Percentiles rank a stretch among this genome's conserved stretches.
phyloP scores from a whole-genome alignment of 2,888 invertebrate genomes.

The Reticulitermes lucifugus region DNA sequence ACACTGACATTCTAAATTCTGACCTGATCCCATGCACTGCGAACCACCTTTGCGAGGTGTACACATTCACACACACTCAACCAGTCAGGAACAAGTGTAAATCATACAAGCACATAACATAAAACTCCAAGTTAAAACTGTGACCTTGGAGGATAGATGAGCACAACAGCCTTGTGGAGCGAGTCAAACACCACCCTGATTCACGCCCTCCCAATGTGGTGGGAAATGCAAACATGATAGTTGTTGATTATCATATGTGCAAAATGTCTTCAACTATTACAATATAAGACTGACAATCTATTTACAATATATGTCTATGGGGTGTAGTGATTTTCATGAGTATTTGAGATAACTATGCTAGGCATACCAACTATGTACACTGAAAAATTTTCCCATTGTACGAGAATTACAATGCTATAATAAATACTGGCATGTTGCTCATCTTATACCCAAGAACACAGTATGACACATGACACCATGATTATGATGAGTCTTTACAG shows the following conservation, averaged over 20 bases:
- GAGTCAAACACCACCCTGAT: background rate
- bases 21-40: background rate
- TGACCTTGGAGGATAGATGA: constrained; percentile 49
- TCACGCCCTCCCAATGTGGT: background rate
- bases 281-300: constrained; percentile 53
- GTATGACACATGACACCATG: constrained; percentile 49
- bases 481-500: constrained; percentile 50
- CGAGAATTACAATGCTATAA: constrained; percentile 45
- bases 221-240: background rate
- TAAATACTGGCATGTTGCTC: constrained; percentile 52
- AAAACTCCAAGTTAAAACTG: constrained; percentile 44
- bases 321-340: constrained; percentile 48
- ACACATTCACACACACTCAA: constrained; percentile 35
- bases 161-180: constrained; percentile 39
- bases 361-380: constrained; percentile 52
- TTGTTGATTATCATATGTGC: constrained; percentile 43
- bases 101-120: constrained; percentile 45
- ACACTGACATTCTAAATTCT: background rate
- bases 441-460: constrained; percentile 51
- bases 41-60: constrained; percentile 10
- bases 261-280: constrained; percentile 52
- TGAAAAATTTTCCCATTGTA: constrained; percentile 44
- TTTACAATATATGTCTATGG: constrained; percentile 52
- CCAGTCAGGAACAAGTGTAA: constrained; percentile 47
- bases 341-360: constrained; percentile 50